Conservation (phyloP, 2,113 vertebrate genomes). For the Microtus montanus region DNA sequence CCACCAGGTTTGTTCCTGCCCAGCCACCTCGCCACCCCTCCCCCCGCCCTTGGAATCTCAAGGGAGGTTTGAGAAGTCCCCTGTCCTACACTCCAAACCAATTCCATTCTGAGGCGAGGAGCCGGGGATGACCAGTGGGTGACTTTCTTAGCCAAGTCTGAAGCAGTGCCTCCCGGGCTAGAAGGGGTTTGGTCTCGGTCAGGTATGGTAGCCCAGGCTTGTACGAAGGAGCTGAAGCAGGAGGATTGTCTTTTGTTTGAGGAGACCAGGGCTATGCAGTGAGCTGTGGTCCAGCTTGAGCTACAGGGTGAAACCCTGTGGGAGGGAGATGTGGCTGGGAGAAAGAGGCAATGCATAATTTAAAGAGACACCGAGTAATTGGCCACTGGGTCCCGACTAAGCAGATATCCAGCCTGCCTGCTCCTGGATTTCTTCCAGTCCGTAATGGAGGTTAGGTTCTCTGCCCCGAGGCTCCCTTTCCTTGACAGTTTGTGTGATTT, state of each 20-base stretch:
- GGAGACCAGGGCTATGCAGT: background rate
- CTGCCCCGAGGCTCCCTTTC: background rate
- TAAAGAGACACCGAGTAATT: background rate
- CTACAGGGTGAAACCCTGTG: background rate
- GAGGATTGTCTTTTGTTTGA: background rate
- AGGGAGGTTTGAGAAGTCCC: background rate
- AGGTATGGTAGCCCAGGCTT: background rate
- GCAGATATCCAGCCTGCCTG: background rate
- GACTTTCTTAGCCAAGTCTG: background rate
- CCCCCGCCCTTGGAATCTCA: background rate
- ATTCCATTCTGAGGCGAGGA: background rate
- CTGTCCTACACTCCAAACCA: rapidly evolving
- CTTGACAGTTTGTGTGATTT: background rate
- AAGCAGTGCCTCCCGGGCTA: background rate
- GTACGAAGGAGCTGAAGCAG: background rate
- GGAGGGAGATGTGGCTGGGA: background rate
- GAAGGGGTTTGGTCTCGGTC: background rate
- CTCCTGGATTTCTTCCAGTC: background rate
- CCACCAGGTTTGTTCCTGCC: background rate
- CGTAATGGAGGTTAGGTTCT: no score
- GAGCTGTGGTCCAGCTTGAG: background rate
- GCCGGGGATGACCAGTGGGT: background rate
- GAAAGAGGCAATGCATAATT: background rate
- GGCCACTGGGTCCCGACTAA: background rate
- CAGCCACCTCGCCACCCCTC: background rate